These are phyloP conservation scores for Heloderma charlesbogerti DNA, from an alignment of 2,113 vertebrate species.

Conservation along the genomic window DNA sequence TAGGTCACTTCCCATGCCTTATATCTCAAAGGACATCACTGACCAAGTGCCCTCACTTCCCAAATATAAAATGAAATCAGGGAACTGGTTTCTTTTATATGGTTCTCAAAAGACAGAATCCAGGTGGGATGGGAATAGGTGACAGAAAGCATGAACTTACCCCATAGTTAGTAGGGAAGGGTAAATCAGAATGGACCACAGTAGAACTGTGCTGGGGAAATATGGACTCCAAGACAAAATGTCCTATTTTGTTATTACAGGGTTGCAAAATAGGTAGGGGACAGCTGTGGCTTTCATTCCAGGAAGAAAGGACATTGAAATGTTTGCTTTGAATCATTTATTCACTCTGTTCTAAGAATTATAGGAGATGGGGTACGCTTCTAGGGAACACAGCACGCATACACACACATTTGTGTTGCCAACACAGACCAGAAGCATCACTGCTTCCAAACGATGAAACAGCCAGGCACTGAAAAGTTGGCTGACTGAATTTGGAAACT, in stretches of 20 bases:
- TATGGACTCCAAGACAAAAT: background rate
- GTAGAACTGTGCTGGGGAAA: slow-evolving; percentile 36
- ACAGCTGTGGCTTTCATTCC: slow-evolving; percentile 30
- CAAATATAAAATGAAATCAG: slow-evolving; percentile 11
- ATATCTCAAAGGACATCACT: background rate
- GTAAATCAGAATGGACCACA: background rate
- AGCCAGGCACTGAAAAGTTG: background rate
- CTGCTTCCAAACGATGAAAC: background rate
- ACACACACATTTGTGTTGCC: background rate
- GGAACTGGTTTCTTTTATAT: background rate
- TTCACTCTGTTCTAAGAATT: slow-evolving; percentile 21
- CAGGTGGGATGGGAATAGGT: background rate
- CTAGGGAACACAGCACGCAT: background rate
- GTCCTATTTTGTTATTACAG: slow-evolving; percentile 24
- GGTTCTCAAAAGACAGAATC: background rate
- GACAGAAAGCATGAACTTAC: background rate
- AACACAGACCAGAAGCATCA: background rate
- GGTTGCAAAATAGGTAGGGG: slow-evolving; percentile 38
- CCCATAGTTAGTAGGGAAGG: background rate
- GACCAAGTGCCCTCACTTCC: background rate
- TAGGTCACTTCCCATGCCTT: background rate
- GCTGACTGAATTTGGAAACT: background rate
- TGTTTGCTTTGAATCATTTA: slow-evolving; percentile 20
- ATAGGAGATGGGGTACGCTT: background rate
- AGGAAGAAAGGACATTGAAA: slow-evolving; percentile 31